Conservation (phyloP, 2,113 vertebrate genomes). For the Theristicus caerulescens region DNA sequence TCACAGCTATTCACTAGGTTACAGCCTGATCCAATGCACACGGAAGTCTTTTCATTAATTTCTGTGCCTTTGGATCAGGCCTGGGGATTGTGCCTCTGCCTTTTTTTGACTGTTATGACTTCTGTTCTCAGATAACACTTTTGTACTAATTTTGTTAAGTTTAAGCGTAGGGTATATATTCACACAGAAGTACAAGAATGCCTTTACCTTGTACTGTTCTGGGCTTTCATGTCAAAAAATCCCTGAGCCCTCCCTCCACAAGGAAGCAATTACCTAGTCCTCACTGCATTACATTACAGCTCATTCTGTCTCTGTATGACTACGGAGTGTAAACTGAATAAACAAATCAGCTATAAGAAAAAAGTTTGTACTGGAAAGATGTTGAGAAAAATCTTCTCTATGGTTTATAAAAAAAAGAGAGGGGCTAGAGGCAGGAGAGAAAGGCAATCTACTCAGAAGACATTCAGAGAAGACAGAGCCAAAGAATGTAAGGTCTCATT, state of each 20-base stretch:
- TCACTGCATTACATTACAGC: not conserved
- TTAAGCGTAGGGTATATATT: not conserved
- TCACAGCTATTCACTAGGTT: conserved; percentile 9
- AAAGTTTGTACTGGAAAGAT: not conserved
- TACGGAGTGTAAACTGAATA: not conserved
- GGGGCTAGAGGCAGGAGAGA: not conserved
- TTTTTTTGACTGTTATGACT: not conserved
- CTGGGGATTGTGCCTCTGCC: not conserved
- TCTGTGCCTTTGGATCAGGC: not conserved
- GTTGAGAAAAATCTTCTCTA: not conserved
- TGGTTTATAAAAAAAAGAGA: not conserved
- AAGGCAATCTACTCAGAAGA: not conserved
- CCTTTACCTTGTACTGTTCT: not conserved
- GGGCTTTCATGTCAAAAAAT: not conserved
- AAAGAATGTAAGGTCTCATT: not conserved
- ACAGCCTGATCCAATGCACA: not conserved
- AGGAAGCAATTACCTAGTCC: not conserved
- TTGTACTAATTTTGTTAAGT: not conserved
- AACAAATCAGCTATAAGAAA: not conserved
- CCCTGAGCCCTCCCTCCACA: not conserved
- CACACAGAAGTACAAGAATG: not conserved
- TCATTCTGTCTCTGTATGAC: not conserved
- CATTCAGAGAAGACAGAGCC: not conserved
- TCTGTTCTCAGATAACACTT: not conserved
- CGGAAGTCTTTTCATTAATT: conserved; percentile 35